A percentile compares a stretch with the other conserved stretches of the same genome.
Conservation (phyloP, 2,888 invertebrate species). For the Resseliella maxima region DNA sequence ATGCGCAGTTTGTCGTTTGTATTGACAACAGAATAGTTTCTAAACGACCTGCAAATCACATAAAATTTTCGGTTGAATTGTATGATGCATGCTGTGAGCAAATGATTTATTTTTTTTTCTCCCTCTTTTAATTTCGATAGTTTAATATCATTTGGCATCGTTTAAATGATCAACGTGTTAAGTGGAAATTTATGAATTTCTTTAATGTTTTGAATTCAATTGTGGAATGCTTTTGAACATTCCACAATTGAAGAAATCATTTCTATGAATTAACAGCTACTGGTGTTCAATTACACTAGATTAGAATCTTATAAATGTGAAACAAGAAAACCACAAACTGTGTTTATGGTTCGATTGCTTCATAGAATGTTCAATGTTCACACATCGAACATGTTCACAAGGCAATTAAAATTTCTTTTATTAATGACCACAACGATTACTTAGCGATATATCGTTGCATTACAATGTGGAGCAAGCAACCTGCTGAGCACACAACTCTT, state of each 20-base stretch:
- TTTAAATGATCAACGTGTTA: background rate
- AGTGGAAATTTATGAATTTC: background rate
- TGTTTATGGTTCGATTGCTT: slow-evolving; percentile 51
- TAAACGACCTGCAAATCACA: slow-evolving; percentile 27
- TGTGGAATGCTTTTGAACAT: background rate
- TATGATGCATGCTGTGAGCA: slow-evolving; percentile 54
- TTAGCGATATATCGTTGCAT: background rate
- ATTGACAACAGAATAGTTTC: slow-evolving; percentile 36
- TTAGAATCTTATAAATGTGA: background rate
- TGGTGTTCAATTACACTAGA: slow-evolving; percentile 26
- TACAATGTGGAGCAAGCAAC: background rate
- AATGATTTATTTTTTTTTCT: slow-evolving; percentile 57
- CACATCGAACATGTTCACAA: slow-evolving; percentile 20
- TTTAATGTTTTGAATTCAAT: background rate
- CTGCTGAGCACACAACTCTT: background rate
- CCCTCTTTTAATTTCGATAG: too few relatives aligned
- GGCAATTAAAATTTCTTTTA: slow-evolving; percentile 51
- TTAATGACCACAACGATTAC: slow-evolving; percentile 51
- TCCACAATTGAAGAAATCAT: background rate
- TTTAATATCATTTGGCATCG: background rate
- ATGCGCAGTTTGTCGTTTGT: background rate
- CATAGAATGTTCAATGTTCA: slow-evolving; percentile 51
- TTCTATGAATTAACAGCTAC: background rate
- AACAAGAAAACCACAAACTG: slow-evolving; percentile 42
- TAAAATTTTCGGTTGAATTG: background rate